Conservation (phyloP, 2,113 vertebrate species). For the Chascanopsetta lugubris region DNA sequence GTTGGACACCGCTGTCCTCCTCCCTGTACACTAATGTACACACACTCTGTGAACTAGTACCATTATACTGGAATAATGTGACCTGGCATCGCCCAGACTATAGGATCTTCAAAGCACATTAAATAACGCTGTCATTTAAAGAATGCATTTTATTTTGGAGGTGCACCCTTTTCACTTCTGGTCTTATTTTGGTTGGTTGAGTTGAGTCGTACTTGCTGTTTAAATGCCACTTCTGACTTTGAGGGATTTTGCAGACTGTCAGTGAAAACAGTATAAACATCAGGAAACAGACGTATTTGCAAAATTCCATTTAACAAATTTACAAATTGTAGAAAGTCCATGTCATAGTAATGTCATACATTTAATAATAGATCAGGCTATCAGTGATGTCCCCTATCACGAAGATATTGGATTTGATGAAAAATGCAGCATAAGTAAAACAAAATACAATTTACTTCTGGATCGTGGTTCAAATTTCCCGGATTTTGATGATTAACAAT, state of each 20-base stretch:
- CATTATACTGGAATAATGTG: neutral
- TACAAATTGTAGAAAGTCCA: neutral
- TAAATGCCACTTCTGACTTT: conserved; percentile 11
- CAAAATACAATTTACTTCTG: neutral
- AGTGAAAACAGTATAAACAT: neutral
- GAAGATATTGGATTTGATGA: neutral
- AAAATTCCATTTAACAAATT: neutral
- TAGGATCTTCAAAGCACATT: neutral
- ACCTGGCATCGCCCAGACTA: neutral
- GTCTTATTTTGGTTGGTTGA: neutral
- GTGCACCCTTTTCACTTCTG: neutral
- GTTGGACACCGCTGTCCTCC: neutral
- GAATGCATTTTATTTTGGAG: conserved; percentile 27
- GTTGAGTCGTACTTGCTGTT: neutral
- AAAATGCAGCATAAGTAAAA: neutral
- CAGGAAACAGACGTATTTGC: neutral
- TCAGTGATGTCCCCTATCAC: neutral
- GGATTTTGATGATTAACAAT: neutral
- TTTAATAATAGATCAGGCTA: neutral
- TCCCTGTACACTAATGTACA: neutral
- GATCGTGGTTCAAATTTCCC: neutral
- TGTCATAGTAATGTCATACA: neutral
- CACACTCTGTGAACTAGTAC: neutral
- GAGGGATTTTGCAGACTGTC: conserved; percentile 5
- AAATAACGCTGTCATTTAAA: neutral